Evolutionary conservation across 1,140 invertebrate genomes (phyloP), one percentile per base, ranked within the genome.

Genomic region (Psix sp.): DNA sequence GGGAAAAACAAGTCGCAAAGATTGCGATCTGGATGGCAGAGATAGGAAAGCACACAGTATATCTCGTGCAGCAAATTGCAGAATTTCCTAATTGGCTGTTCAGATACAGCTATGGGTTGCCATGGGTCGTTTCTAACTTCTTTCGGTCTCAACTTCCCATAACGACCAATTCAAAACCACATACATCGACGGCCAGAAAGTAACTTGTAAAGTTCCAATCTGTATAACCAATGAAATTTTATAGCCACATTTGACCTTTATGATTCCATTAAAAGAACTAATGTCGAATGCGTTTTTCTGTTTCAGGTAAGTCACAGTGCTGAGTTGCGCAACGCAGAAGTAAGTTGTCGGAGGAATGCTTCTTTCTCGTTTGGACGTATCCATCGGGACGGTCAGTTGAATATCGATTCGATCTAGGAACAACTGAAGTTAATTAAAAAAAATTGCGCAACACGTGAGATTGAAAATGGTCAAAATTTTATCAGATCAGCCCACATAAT

Each of bases 41-140:
- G 65, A 70, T 70, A 60, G 33, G 13, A 4, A 39, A 13, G 17
- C 11, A 38, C 18, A 33, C 40, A 40, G 56, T 60, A 54, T 35
- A 70, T 70, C 35, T 59, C 16, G 33, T 33, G 33, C 48, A 35
- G 48, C 54, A 60, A 70, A 70, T 70, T 70, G 40, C 65, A 54
- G 39, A 70, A 70, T 60, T 70, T 60, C 46, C 20, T 16, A 52
- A 67, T 67, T 67, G 38, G 36, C 38, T 46, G 39, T 48, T 48
- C 46, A 66, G 60, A 66, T 51, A 52, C 14, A 26, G 5, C 5
- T 16, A 15, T 24, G 18, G 13, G n/a, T 43, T 9, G 31, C 38
- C 24, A 63, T 63, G 43, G 38, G 29, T 18, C 39, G 24, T 31
- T 3, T 21, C 17, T 17, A 42, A 49, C 26, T 15, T 62, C 4